Conservation (phyloP, 2,113 vertebrate genomes). For the Heptranchias perlo region DNA sequence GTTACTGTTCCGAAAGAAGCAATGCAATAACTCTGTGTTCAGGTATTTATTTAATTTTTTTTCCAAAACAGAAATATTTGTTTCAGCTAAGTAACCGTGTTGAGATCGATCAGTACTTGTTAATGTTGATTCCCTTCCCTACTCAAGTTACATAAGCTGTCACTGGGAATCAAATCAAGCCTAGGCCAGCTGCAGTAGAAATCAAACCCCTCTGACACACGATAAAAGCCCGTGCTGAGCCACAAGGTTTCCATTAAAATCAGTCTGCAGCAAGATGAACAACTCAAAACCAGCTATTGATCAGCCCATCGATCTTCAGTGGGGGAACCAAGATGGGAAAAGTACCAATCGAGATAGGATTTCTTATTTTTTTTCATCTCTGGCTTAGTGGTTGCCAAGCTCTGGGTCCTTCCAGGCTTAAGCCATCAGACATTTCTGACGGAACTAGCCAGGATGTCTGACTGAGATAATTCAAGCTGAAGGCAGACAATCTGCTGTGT, state of each 20-base stretch:
- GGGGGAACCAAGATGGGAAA: constrained; percentile 59
- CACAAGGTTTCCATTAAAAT: constrained; percentile 62
- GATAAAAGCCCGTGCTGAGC: constrained; percentile 59
- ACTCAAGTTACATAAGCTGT: constrained; percentile 62
- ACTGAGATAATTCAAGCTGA: constrained; percentile 64
- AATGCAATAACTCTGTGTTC: not conserved
- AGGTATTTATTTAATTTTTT: not conserved
- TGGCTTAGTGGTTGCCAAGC: constrained; percentile 57
- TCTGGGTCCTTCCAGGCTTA: constrained; percentile 52
- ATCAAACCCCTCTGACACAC: constrained; percentile 59
- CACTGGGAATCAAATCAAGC: constrained; percentile 62
- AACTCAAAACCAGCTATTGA: constrained; percentile 73
- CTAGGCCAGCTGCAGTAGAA: constrained; percentile 53
- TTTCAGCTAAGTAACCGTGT: constrained; percentile 63
- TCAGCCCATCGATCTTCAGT: constrained; percentile 65
- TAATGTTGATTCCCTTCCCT: constrained; percentile 54
- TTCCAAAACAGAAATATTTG: constrained; percentile 26
- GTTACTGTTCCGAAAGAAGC: not conserved
- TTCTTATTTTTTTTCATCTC: constrained; percentile 52
- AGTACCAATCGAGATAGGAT: constrained; percentile 64
- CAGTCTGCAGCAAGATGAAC: constrained; percentile 59
- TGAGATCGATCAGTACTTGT: constrained; percentile 55
- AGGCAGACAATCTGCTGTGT: constrained; percentile 55
- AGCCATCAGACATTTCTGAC: constrained; percentile 56
- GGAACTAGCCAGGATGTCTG: constrained; percentile 67